Percentiles rank a stretch among this genome's conserved stretches.
These are phyloP conservation scores for Calameuta idolon DNA, from an alignment of 2,888 invertebrate genomes.

Conservation along the genomic window DNA sequence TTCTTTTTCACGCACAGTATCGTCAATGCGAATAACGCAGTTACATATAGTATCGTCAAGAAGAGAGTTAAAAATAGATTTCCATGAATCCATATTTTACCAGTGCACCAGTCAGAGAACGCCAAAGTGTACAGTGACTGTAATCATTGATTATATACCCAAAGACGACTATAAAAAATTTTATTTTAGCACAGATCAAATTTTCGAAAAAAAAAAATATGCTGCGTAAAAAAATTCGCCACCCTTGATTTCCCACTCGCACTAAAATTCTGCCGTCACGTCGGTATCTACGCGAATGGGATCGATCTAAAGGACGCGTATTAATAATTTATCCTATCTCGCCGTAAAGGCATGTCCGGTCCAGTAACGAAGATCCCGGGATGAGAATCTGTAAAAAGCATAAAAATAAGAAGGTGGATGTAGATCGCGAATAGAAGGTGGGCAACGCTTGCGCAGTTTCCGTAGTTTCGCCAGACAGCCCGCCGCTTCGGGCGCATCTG, in stretches of 20 bases:
- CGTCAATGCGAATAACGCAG: neutral
- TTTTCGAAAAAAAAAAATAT: neutral
- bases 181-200: neutral
- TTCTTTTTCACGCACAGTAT: neutral
- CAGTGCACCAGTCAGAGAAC: neutral
- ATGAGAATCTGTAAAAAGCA: neutral
- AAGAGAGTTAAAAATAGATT: neutral
- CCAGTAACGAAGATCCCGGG: neutral
- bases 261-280: neutral
- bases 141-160: neutral
- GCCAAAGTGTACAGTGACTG: neutral
- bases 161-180: neutral
- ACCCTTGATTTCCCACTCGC: neutral
- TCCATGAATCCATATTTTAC: neutral
- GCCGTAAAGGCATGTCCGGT: neutral
- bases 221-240: neutral
- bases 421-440: neutral
- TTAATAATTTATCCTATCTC: neutral
- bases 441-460: constrained; percentile 58
- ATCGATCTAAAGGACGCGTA: neutral
- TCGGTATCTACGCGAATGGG: neutral
- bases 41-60: neutral
- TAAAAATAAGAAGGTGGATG: neutral
- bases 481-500: constrained; percentile 57
- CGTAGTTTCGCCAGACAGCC: constrained; percentile 51